Evolutionary conservation across 2,888 invertebrate genomes (phyloP).

Genomic region (Eremobia ochroleuca): DNA sequence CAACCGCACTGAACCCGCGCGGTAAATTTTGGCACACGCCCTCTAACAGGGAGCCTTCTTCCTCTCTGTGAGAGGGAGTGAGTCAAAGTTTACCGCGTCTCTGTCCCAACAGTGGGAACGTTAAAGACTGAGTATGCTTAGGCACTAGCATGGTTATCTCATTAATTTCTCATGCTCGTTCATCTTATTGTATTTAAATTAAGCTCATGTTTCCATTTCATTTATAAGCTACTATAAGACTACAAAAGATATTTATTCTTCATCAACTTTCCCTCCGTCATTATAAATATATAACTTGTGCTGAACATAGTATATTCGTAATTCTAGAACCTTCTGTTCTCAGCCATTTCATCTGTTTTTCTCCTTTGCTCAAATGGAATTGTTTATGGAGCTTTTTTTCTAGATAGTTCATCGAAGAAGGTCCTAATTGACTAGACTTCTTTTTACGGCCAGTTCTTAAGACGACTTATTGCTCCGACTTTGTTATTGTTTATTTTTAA

Average conservation of each 20-base stretch:
- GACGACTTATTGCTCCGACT: constrained; percentile 11
- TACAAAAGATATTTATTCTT: not conserved
- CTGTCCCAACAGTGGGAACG: no score
- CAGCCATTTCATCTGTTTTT: constrained; percentile 10
- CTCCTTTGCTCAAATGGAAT: constrained; percentile 18
- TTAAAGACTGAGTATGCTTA: not conserved
- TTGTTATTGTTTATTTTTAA: constrained; percentile 48
- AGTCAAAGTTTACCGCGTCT: no score
- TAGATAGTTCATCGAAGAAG: constrained; percentile 33
- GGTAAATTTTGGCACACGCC: not conserved
- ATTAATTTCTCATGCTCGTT: not conserved
- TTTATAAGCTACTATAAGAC: not conserved
- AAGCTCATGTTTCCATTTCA: not conserved
- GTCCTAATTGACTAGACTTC: constrained; percentile 45
- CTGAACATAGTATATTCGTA: not conserved
- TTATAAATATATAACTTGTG: not conserved
- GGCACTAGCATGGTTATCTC: not conserved
- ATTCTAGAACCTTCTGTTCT: constrained; percentile 9
- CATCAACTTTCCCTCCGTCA: not conserved
- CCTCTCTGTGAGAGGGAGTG: not conserved
- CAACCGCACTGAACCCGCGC: not conserved
- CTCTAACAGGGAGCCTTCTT: no score
- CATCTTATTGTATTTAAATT: not conserved
- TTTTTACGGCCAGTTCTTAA: constrained; percentile 31
- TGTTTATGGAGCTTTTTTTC: constrained; percentile 31